Conservation (phyloP, 2,888 invertebrate genomes). For the Mongoloraphidia duomilia region DNA sequence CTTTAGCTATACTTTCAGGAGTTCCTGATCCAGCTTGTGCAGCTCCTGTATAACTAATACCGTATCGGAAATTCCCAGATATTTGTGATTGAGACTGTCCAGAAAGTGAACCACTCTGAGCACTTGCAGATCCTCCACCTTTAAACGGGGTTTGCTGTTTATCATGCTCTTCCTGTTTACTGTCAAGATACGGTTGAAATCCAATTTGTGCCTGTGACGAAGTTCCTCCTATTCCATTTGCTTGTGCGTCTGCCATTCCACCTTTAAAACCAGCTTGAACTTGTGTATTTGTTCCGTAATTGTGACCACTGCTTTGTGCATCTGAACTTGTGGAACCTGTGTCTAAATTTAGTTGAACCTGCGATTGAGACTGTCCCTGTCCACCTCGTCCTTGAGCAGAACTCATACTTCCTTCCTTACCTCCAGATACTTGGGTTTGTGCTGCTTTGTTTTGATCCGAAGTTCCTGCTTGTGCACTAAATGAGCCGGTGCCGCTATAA, state of each 20-base stretch:
- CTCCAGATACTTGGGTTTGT: slow-evolving; percentile 52
- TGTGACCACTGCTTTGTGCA: slow-evolving; percentile 58
- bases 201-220: slow-evolving; percentile 83
- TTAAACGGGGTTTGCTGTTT: slow-evolving; percentile 42
- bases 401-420: slow-evolving; percentile 59
- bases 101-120: slow-evolving; percentile 57
- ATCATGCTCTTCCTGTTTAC: slow-evolving; percentile 34
- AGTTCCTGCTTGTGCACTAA: slow-evolving; percentile 70
- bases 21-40: slow-evolving; percentile 70
- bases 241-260: slow-evolving; percentile 75
- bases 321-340: slow-evolving; percentile 62
- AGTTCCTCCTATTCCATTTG: slow-evolving; percentile 69
- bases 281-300: slow-evolving; percentile 65
- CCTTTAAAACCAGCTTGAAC: slow-evolving; percentile 71
- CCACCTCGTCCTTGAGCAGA: slow-evolving; percentile 62
- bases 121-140: slow-evolving; percentile 64
- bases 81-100: slow-evolving; percentile 75
- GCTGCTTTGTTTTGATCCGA: slow-evolving; percentile 60
- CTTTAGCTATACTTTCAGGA: slow-evolving; percentile 33
- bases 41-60: slow-evolving; percentile 62
- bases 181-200: slow-evolving; percentile 58
- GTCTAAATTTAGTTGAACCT: slow-evolving; percentile 59
- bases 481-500: slow-evolving; percentile 62
- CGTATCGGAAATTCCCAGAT: slow-evolving; percentile 53
- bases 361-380: slow-evolving; percentile 60